Base-by-base conservation (phyloP, 2,797 vertebrate genomes). In the Emys orbicularis region DNA sequence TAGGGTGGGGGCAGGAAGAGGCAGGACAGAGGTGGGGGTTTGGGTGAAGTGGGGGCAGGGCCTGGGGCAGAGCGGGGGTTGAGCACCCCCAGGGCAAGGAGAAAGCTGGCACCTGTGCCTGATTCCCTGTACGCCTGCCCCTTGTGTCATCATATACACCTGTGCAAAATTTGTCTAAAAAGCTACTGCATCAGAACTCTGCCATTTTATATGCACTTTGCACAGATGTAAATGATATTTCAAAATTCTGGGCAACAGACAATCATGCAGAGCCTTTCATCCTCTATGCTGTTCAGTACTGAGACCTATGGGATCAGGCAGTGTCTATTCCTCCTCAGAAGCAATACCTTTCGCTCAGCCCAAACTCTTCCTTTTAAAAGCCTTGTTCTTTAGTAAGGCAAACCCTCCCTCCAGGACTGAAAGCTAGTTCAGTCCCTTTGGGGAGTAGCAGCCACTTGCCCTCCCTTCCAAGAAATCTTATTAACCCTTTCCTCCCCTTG, bases 291-390 rank as follows among this genome's bases (percentile, higher is more conserved):
- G 92, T 83, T 94, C 72, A 96, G 93, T 95, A 94, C 90, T 59
- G 57, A 94, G 89, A 96, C 37, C 19, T 59, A 94, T 52, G 79
- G 1, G 5, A 94, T 91, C 91, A 87, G 95, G 87, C 79, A 84
- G 84, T 90, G 31, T 83, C 80, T 93, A 96, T 97, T 97, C 96
- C 54, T 95, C 85, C 96, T 96, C 96, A 96, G 96, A 97, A 97
- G 94, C 49, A 92, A 86, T 94, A 87, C 92, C 82, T 93, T 90
- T 92, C 89, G 90, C 89, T 86, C 83, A 94, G 74, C 41, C 92
- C 91, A 94, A 81, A 91, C 65, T 94, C 91, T 86, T 79, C 94
- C 65, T 80, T 89, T 96, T 94, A 94, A 68, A 23, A 50, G 77
- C 61, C 89, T 86, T 90, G 92, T 96, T 97, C 96, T 94, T 89